A percentile compares a stretch with the other conserved stretches of the same genome.
These are phyloP conservation scores for Ischnus inquisitorius DNA, from an alignment of 2,888 invertebrate genomes.

Conservation along the genomic window DNA sequence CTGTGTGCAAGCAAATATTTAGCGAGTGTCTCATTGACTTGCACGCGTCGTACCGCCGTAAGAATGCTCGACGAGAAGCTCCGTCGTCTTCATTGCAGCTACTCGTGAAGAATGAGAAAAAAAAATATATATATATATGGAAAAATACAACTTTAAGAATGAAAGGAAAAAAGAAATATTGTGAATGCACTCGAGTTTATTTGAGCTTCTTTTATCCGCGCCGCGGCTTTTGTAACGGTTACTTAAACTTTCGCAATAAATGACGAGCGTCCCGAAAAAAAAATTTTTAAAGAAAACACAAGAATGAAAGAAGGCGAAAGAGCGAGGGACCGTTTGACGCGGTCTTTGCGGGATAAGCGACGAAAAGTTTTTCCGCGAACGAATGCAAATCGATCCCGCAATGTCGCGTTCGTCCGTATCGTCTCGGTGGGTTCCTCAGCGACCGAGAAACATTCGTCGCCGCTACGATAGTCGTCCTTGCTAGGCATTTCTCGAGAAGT, in stretches of 20 bases:
- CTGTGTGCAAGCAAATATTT: conserved; percentile 58
- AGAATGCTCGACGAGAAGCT: not conserved
- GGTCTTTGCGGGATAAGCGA: conserved; percentile 22
- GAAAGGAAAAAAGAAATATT: conserved; percentile 30
- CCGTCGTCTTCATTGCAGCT: conserved; percentile 7
- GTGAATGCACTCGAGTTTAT: conserved; percentile 43
- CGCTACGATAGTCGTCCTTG: conserved; percentile 9
- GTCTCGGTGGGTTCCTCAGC: not conserved
- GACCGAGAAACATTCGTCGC: conserved; percentile 20
- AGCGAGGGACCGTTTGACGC: conserved; percentile 6
- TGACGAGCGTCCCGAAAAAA: not conserved
- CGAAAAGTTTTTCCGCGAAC: conserved; percentile 24
- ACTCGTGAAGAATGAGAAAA: conserved; percentile 12
- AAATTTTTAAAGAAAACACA: too few species aligned
- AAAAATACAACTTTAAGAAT: not conserved
- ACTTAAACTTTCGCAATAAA: conserved; percentile 2
- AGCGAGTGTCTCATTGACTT: conserved; percentile 40
- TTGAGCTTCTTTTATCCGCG: conserved; percentile 27
- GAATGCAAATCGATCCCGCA: conserved; percentile 40
- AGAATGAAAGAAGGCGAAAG: conserved; percentile 9
- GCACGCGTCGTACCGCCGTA: conserved; percentile 5
- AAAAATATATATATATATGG: conserved; percentile 9
- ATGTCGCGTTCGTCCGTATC: conserved; percentile 26
- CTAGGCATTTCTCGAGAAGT: conserved; percentile 56
- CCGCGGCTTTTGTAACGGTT: conserved; percentile 5